These are phyloP conservation scores for Sphaerodactylus townsendi DNA, from an alignment of 2,113 vertebrate genomes.

Conservation along the genomic window DNA sequence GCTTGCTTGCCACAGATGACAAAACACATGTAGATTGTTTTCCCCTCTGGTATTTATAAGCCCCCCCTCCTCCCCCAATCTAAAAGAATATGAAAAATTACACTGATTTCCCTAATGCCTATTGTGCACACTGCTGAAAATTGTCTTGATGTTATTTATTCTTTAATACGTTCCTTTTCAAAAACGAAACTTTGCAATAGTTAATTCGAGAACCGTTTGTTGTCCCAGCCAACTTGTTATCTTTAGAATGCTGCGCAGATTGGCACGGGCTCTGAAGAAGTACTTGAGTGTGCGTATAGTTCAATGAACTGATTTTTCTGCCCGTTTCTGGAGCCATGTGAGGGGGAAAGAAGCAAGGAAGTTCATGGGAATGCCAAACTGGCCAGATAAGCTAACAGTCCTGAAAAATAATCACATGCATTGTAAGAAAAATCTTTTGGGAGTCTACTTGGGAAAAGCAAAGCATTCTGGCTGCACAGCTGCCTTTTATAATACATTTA, in stretches of 20 bases:
- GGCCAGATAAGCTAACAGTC: not conserved
- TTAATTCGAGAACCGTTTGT: slow-evolving; percentile 5
- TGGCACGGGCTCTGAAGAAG: not conserved
- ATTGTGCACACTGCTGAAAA: not conserved
- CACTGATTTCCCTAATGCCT: not conserved
- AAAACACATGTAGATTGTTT: slow-evolving; percentile 7
- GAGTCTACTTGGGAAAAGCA: not conserved
- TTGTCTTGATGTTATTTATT: not conserved
- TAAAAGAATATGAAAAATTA: not conserved
- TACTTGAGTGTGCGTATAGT: not conserved
- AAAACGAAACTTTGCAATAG: not conserved
- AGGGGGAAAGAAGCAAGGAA: not conserved
- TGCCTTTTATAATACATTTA: too few relatives aligned
- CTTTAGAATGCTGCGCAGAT: not conserved
- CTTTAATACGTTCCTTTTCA: not conserved
- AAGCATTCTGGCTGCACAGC: not conserved
- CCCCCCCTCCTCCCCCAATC: not conserved
- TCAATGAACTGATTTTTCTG: not conserved
- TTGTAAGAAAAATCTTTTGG: not conserved
- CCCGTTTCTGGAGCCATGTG: not conserved
- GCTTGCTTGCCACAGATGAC: slow-evolving; percentile 5
- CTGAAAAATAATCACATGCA: not conserved
- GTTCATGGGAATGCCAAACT: not conserved
- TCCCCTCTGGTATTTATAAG: not conserved
- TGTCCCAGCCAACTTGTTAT: not conserved